Percentiles rank a stretch among this genome's conserved stretches.
Conservation (phyloP, 2,797 vertebrate species). For the Dendrocincla tyrannina region DNA sequence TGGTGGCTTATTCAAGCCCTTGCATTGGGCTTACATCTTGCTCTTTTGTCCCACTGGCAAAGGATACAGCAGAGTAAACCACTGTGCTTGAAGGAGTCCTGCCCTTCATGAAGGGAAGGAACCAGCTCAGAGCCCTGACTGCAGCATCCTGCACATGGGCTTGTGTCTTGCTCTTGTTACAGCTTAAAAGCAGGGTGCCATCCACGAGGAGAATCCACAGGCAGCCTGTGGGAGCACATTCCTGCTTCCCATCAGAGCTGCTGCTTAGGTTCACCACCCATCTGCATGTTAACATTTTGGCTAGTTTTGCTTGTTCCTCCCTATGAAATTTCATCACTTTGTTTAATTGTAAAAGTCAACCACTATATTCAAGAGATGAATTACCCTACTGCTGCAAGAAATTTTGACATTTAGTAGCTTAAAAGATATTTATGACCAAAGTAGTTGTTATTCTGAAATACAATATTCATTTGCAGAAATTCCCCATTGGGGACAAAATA, state of each 20-base stretch:
- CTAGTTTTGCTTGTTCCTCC: background rate
- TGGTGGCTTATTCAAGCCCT: background rate
- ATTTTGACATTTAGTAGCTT: background rate
- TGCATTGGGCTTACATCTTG: fast-evolving
- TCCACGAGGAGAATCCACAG: background rate
- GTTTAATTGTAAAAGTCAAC: constrained; percentile 37
- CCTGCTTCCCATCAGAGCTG: background rate
- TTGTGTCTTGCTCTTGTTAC: background rate
- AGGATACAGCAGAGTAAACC: background rate
- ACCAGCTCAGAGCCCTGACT: fast-evolving
- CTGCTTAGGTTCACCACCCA: background rate
- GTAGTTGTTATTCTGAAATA: constrained; percentile 29
- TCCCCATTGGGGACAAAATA: background rate
- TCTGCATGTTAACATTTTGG: background rate
- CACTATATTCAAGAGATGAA: background rate
- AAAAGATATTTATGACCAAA: constrained; percentile 4
- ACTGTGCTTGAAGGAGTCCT: background rate
- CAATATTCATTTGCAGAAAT: constrained; percentile 8
- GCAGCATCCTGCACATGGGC: fast-evolving
- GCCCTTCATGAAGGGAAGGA: background rate
- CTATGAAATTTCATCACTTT: constrained; percentile 7
- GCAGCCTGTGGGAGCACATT: background rate
- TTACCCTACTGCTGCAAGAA: background rate
- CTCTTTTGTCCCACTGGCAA: background rate
- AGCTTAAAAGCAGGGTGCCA: background rate